Evolutionary conservation across 2,113 vertebrate species (phyloP).

Genomic region (Chinchilla lanigera): DNA sequence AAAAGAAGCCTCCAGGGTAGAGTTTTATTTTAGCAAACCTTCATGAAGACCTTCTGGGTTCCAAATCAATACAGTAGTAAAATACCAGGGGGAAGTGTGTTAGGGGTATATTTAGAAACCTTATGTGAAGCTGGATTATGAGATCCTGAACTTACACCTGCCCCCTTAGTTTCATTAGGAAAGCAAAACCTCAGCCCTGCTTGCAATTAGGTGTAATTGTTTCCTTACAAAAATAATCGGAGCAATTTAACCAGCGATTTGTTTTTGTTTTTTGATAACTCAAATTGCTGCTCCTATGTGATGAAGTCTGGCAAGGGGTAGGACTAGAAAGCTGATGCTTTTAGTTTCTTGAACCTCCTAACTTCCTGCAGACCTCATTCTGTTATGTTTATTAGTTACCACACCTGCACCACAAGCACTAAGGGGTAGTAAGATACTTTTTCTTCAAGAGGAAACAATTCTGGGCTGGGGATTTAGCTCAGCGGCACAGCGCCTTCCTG

Average conservation of each 20-base stretch:
- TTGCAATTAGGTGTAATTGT: conserved; percentile 75
- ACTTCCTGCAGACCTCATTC: neutral
- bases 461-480: no score
- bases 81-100: conserved; percentile 55
- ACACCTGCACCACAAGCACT: neutral
- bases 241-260: conserved; percentile 80
- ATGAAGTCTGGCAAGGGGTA: neutral
- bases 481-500: no score
- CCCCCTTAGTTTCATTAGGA: conserved; percentile 63
- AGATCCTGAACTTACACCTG: conserved; percentile 69
- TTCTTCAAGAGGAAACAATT: conserved; percentile 11
- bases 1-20: conserved; percentile 23
- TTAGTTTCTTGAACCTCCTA: neutral
- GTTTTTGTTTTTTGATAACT: conserved; percentile 67
- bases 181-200: conserved; percentile 55
- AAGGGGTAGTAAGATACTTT: neutral
- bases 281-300: neutral
- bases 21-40: conserved; percentile 68
- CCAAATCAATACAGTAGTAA: conserved; percentile 65
- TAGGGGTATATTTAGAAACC: conserved; percentile 65
- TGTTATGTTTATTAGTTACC: conserved; percentile 13
- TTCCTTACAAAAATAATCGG: conserved; percentile 76
- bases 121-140: conserved; percentile 54
- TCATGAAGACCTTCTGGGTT: neutral
- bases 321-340: neutral